Conservation (phyloP, 2,888 invertebrate species). For the Xestia rhomboidea region DNA sequence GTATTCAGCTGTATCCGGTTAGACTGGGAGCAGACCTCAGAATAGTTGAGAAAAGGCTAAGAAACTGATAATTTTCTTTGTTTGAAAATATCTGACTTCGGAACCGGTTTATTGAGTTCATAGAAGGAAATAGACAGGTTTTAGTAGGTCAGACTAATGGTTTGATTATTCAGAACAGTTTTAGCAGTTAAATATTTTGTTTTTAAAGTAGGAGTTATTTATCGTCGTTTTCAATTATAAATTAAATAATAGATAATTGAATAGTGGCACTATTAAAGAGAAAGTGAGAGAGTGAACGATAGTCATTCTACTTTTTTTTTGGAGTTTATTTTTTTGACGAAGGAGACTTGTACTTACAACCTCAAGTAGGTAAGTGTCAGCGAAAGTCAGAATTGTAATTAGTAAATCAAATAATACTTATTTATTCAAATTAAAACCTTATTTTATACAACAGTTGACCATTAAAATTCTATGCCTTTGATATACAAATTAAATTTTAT, state of each 20-base stretch:
- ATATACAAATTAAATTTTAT: conserved; percentile 40
- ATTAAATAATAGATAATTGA: conserved; percentile 1
- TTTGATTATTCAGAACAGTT: background rate
- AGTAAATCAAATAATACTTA: background rate
- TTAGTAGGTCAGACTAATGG: background rate
- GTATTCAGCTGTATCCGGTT: background rate
- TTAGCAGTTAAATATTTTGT: background rate
- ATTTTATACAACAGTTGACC: conserved; percentile 17
- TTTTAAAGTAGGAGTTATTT: background rate
- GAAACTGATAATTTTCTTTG: background rate
- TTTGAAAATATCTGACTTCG: background rate
- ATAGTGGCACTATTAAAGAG: background rate
- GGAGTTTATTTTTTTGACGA: background rate
- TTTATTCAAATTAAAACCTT: conserved; percentile 14
- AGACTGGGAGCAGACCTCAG: background rate
- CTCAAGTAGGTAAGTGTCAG: background rate
- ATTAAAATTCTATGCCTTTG: conserved; percentile 43
- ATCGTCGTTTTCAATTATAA: background rate
- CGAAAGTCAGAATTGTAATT: background rate
- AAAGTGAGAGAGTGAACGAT: conserved; percentile 38
- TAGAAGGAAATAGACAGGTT: background rate
- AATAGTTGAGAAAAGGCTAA: background rate
- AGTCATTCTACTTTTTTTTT: conserved; percentile 4
- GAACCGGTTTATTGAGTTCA: conserved; percentile 1
- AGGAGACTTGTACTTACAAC: background rate